Percentiles rank a stretch among this genome's conserved stretches.
Evolutionary conservation across 2,113 vertebrate genomes (phyloP).

Genomic region (Lanius collurio): DNA sequence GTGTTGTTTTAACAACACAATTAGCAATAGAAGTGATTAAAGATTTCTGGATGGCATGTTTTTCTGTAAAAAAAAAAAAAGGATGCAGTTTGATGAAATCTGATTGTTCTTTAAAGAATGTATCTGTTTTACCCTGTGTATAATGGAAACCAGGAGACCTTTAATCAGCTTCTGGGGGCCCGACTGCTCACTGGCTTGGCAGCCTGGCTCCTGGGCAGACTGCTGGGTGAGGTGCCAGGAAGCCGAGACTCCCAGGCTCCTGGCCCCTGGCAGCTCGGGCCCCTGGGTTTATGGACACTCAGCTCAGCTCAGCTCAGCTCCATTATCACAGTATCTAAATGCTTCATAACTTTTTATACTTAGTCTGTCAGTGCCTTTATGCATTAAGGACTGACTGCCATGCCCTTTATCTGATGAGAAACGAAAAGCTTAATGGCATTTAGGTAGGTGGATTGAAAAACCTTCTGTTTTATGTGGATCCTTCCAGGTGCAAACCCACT

Average conservation of each 20-base stretch:
- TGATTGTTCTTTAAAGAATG: not conserved
- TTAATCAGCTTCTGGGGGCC: not conserved
- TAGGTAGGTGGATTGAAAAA: not conserved
- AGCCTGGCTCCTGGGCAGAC: not conserved
- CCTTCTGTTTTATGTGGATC: not conserved
- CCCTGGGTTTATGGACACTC: not conserved
- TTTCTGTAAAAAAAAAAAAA: not conserved
- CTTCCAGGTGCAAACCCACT: not conserved
- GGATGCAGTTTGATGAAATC: not conserved
- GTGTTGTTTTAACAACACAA: not conserved
- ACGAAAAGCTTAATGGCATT: not conserved
- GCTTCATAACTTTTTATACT: not conserved
- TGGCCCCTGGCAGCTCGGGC: not conserved
- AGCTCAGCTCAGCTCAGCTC: not conserved
- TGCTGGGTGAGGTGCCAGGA: conserved; percentile 2
- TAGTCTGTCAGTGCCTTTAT: not conserved
- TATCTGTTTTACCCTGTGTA: not conserved
- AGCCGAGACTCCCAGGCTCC: conserved; percentile 41
- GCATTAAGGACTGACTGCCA: not conserved
- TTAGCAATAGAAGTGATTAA: not conserved
- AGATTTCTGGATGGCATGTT: not conserved
- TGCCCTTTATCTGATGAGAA: not conserved
- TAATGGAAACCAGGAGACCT: conserved; percentile 2
- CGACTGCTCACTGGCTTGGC: not conserved
- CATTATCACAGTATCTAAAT: conserved; percentile 20